Evolutionary conservation across 92 coral and sea anemone genomes (phyloP).

Genomic region (Scolanthus callimorphus): DNA sequence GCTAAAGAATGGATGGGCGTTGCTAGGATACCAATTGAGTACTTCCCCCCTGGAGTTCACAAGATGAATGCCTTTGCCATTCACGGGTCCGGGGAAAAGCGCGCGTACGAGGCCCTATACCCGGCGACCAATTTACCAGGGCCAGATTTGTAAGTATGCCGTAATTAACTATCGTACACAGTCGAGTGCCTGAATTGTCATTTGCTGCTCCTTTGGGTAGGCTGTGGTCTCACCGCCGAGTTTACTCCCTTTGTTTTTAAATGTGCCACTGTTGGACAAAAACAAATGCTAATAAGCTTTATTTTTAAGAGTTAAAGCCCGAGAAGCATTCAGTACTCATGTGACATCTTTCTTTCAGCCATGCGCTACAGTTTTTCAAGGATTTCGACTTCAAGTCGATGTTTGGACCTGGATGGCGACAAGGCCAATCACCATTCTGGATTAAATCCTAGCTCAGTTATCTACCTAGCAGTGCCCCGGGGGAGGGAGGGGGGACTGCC

Average conservation of each 20-base stretch:
- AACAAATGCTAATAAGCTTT: no score
- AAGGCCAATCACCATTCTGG: slow-evolving; percentile 68
- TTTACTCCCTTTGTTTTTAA: no score
- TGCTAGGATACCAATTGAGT: slow-evolving; percentile 82
- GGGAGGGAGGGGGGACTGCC: no score
- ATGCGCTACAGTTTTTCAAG: slow-evolving; percentile 79
- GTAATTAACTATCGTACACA: no score
- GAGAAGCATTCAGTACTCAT: neutral
- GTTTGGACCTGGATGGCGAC: slow-evolving; percentile 73
- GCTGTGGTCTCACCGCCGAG: no score
- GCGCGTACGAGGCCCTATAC: slow-evolving; percentile 79
- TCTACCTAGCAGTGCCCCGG: no score
- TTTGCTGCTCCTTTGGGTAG: no score
- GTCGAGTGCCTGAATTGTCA: no score
- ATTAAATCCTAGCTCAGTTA: slow-evolving; percentile 4
- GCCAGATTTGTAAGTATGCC: slow-evolving; percentile 98
- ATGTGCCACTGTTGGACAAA: no score
- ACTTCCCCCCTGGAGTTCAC: slow-evolving; percentile 83
- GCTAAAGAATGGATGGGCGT: slow-evolving; percentile 77
- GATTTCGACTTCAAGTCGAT: slow-evolving; percentile 82
- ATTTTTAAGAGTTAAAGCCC: neutral
- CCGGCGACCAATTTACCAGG: slow-evolving; percentile 65
- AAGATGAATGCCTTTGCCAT: slow-evolving; percentile 97
- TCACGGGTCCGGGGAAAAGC: slow-evolving; percentile 75
- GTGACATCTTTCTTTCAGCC: slow-evolving; percentile 50